Evolutionary conservation across 2,113 vertebrate species (phyloP), one percentile per base, ranked within the genome.

Genomic region (Microcebus lehilahytsara): DNA sequence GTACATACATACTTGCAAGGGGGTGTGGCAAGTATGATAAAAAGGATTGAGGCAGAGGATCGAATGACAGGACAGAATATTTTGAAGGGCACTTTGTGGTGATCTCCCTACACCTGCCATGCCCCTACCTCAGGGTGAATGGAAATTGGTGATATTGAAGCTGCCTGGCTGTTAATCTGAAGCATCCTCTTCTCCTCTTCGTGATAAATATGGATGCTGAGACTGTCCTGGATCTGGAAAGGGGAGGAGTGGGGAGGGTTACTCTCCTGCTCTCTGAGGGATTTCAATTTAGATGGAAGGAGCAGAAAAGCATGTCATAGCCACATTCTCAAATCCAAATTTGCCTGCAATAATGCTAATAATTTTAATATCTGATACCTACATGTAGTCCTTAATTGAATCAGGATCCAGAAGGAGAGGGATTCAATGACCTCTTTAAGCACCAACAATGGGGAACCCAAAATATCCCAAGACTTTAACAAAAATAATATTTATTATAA

Each of bases 91-190:
- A 6, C 5, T 71, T 49, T 32, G 3, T 25, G 51, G 32, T 80
- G 3, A 19, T 62, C 16, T 69, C 7, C 14, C 3, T 8, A 25
- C 0, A 80, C n/a, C 46, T 13, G 4, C 3, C 4, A 42, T 6
- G 12, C 11, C 3, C 2, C 37, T n/a, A 23, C 51, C 4, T 6
- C 32, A 42, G 5, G 9, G 27, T 51, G 27, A 40, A 42, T 64
- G n/a, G 11, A 53, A 6, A 32, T 78, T 49, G 19, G 27, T 8
- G 42, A 46, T 6, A 10, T 37, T 67, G 30, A 53, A 30, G 2
- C 2, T n/a, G 22, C 16, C 46, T 34, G 6, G 9, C 9, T 67
- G 4, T 85, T 9, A 71, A 51, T 40, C 0, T 4, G 25, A 91
- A 58, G 4, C 27, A 14, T 27, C 11, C 1, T 22, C 1, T 62